These are phyloP conservation scores for Spilarctia lutea DNA, from an alignment of 2,888 invertebrate species.

Conservation along the genomic window DNA sequence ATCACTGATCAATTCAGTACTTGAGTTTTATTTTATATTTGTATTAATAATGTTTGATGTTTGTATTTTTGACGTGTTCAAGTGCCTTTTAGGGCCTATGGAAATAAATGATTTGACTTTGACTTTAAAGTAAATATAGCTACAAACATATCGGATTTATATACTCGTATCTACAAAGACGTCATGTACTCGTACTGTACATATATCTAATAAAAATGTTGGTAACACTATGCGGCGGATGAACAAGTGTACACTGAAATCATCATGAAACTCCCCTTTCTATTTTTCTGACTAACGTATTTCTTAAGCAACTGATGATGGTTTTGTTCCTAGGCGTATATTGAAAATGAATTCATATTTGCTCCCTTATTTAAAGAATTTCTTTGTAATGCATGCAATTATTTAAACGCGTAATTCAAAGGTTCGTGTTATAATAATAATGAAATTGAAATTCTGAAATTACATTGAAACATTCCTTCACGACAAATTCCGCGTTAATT, in stretches of 20 bases:
- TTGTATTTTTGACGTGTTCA: too few species aligned
- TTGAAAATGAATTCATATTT: not conserved
- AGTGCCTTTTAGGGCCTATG: too few species aligned
- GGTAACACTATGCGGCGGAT: not conserved
- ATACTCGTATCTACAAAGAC: too few species aligned
- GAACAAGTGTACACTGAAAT: not conserved
- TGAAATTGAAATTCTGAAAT: constrained; percentile 35
- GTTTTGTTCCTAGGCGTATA: not conserved
- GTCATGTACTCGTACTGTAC: not conserved
- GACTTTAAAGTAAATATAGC: not conserved
- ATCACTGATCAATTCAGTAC: too few species aligned
- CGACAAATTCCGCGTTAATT: constrained; percentile 34
- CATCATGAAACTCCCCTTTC: not conserved
- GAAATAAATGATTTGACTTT: not conserved
- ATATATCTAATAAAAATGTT: not conserved
- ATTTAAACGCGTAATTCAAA: not conserved
- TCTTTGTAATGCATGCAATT: not conserved
- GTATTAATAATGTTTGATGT: too few species aligned
- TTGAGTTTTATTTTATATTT: too few species aligned
- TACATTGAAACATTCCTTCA: constrained; percentile 29
- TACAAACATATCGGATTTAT: not conserved
- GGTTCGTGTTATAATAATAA: constrained; percentile 15
- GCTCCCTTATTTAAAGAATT: not conserved
- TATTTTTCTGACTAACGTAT: not conserved
- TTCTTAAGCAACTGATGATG: not conserved